These are phyloP conservation scores for Drosophila cardini DNA, from an alignment of 1,140 invertebrate genomes.

Conservation along the genomic window DNA sequence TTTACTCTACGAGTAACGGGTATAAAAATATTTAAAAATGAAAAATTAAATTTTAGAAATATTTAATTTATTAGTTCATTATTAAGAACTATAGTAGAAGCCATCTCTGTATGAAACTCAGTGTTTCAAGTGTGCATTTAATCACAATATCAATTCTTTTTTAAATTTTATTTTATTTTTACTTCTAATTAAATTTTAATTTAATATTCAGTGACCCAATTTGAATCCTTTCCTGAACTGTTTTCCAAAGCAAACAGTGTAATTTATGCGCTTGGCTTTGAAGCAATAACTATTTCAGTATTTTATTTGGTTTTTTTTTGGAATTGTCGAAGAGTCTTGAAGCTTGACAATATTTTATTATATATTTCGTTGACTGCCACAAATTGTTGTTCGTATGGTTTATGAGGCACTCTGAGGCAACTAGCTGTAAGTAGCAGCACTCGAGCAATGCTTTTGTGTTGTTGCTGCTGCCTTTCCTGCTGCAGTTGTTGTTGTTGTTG, in stretches of 20 bases:
- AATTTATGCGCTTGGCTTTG: not conserved
- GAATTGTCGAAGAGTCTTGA: conserved; percentile 7
- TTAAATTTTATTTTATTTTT: not conserved
- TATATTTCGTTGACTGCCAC: conserved; percentile 32
- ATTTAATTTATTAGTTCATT: too few species aligned
- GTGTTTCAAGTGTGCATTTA: too few species aligned
- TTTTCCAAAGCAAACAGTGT: not conserved
- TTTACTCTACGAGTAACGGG: too few species aligned
- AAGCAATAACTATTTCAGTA: not conserved
- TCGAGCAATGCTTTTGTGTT: conserved; percentile 56
- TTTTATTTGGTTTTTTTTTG: not conserved
- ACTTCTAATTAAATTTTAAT: not conserved
- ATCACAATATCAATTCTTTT: not conserved
- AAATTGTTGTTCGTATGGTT: conserved; percentile 54
- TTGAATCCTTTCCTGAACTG: not conserved
- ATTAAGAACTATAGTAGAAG: too few species aligned
- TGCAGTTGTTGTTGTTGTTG: conserved; percentile 35
- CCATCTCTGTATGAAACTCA: too few species aligned
- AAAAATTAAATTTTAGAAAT: too few species aligned
- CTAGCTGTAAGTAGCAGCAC: conserved; percentile 63
- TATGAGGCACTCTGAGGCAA: conserved; percentile 58
- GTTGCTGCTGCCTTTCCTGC: conserved; percentile 35
- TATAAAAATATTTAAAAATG: too few species aligned
- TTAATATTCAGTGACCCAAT: conserved; percentile 2
- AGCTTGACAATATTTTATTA: conserved; percentile 13